Base-by-base conservation (phyloP, 2,797 vertebrate genomes). In the Rhodeus uyekii region DNA sequence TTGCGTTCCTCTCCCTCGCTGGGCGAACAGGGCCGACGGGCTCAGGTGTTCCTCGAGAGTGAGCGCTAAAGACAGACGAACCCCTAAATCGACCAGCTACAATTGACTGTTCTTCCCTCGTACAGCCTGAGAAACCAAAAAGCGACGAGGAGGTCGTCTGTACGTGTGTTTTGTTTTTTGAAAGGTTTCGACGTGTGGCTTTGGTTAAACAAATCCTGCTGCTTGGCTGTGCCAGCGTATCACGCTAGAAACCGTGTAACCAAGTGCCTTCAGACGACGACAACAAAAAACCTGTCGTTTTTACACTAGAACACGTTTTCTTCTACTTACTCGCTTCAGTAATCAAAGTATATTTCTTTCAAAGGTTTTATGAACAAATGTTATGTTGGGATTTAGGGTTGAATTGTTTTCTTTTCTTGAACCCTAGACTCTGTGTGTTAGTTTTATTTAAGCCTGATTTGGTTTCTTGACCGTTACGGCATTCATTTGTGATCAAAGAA, bases 371-470 rank as follows among this genome's bases (percentile, higher is more conserved):
- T 90, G 88, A 90, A 80, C 89, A 94, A 94, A 93, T 91, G 85
- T 95, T 95, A 93, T 87, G 92, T 93, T 91, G 92, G 93, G 93
- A 86, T 88, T 91, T 93, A 93, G 93, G 91, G 92, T 90, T 92
- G 36, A 88, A 55, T 24, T 77, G 24, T 50, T 82, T 85, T 90
- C 73, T 85, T 90, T 90, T 93, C 68, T 83, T 85, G 87, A 91
- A 93, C 91, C 92, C 89, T 90, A 93, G 86, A 89, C 94, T 95
- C 90, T 90, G 79, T 93, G 94, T 95, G 90, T 93, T 92, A 93
- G 94, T 96, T 93, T 96, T 96, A 97, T 96, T 95, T 95, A 96
- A 96, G 92, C 94, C 92, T 95, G 89, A 93, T 89, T 93, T 93
- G 90, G 77, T 87, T 91, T 81, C 83, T 91, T 91, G 92, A 90